phyloP scores from a whole-genome alignment of 1,140 invertebrate species.

The Cephus cinctus region DNA sequence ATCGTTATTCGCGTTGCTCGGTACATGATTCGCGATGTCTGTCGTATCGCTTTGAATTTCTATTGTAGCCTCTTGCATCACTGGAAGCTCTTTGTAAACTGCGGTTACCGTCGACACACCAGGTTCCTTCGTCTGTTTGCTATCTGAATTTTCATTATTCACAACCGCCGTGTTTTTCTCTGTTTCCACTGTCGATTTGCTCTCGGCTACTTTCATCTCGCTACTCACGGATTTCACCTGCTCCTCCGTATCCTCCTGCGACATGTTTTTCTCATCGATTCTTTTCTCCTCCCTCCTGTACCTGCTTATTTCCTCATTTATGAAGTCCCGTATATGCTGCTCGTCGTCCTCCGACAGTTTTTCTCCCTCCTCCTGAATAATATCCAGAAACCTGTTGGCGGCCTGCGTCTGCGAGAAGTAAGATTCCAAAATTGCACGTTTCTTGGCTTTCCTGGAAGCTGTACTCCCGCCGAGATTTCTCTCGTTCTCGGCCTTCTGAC shows the following conservation, averaged over 20 bases:
- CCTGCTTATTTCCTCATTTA: conserved; percentile 57
- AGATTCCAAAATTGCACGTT: conserved; percentile 59
- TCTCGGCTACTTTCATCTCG: conserved; percentile 30
- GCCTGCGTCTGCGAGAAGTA: conserved; percentile 56
- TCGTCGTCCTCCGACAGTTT: conserved; percentile 36
- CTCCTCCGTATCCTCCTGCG: conserved; percentile 8
- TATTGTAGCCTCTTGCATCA: too few species aligned
- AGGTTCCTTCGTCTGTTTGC: neutral
- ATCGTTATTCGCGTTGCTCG: neutral
- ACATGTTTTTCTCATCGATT: neutral
- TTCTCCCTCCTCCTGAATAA: conserved; percentile 67
- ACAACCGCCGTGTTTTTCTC: neutral
- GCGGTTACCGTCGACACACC: neutral
- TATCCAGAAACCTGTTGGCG: conserved; percentile 63
- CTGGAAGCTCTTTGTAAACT: too few species aligned
- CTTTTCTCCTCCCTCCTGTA: conserved; percentile 49
- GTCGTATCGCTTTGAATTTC: too few species aligned
- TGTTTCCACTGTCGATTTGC: neutral
- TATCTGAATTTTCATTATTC: neutral
- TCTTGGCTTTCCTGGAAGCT: conserved; percentile 51
- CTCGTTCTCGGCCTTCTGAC: conserved; percentile 17
- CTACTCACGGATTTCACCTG: conserved; percentile 24
- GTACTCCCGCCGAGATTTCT: conserved; percentile 31
- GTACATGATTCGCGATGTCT: neutral
- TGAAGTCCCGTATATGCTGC: conserved; percentile 50